Evolutionary conservation across 2,888 invertebrate species (phyloP).

Genomic region (Chrysolina haemoptera): DNA sequence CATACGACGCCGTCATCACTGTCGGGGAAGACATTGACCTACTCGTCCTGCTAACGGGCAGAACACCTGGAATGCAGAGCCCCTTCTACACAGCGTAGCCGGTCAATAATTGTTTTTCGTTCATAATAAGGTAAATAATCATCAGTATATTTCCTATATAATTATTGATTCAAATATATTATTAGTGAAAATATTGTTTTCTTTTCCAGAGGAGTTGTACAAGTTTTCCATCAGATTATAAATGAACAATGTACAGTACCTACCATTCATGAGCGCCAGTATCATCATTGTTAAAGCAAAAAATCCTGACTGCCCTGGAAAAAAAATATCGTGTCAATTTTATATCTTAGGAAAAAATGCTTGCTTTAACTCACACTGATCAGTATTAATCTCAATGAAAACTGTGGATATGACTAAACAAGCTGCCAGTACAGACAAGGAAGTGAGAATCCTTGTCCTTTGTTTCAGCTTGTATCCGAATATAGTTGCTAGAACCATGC

Average conservation of each 20-base stretch:
- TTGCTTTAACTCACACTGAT: conserved; percentile 46
- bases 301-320: conserved; percentile 46
- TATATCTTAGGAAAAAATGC: not conserved
- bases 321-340: not conserved
- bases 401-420: conserved; percentile 44
- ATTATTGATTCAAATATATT: no score
- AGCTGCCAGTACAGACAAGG: conserved; percentile 44
- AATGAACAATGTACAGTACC: conserved; percentile 32
- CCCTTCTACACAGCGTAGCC: no score
- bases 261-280: conserved; percentile 48
- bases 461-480: conserved; percentile 45
- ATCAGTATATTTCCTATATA: no score
- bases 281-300: conserved; percentile 45
- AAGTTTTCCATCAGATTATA: not conserved
- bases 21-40: no score
- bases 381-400: conserved; percentile 48
- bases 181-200: no score
- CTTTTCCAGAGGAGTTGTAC: no score
- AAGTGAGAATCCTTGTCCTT: conserved; percentile 39
- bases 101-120: no score
- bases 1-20: no score
- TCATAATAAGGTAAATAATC: no score
- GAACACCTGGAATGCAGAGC: no score
- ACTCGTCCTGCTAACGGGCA: no score
- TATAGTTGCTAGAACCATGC: conserved; percentile 45